A percentile compares a stretch with the other conserved stretches of the same genome.
Evolutionary conservation across 2,797 vertebrate genomes (phyloP).

Genomic region (Brotogeris chrysoptera): DNA sequence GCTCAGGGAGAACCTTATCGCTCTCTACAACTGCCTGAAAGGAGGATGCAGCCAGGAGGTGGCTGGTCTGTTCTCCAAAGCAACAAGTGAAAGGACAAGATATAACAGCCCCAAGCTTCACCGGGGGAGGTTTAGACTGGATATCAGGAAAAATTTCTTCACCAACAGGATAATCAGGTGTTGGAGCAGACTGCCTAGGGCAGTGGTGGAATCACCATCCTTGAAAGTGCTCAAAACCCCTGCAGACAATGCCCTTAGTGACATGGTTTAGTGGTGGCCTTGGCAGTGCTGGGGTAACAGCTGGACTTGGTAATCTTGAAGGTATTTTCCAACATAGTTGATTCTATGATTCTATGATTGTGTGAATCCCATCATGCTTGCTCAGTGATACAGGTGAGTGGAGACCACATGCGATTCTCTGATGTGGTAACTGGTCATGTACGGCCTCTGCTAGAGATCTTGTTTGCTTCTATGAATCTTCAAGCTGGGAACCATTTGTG

Average conservation of each 20-base stretch:
- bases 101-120: neutral
- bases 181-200: neutral
- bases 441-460: no score
- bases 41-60: neutral
- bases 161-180: neutral
- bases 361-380: neutral
- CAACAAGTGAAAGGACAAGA: neutral
- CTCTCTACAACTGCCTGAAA: neutral
- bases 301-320: neutral
- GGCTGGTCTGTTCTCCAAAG: neutral
- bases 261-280: neutral
- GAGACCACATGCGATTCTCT: neutral
- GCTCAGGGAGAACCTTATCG: neutral
- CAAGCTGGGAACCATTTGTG: accelerated
- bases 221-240: neutral
- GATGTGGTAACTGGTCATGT: neutral
- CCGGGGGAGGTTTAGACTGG: neutral
- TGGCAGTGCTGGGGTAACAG: neutral
- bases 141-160: neutral
- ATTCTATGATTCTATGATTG: neutral
- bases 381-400: neutral
- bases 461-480: neutral
- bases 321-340: neutral
- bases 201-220: neutral
- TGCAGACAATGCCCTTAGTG: neutral